Evolutionary conservation across 2,113 vertebrate species (phyloP).

Genomic region (Benitochromis conjunctus): DNA sequence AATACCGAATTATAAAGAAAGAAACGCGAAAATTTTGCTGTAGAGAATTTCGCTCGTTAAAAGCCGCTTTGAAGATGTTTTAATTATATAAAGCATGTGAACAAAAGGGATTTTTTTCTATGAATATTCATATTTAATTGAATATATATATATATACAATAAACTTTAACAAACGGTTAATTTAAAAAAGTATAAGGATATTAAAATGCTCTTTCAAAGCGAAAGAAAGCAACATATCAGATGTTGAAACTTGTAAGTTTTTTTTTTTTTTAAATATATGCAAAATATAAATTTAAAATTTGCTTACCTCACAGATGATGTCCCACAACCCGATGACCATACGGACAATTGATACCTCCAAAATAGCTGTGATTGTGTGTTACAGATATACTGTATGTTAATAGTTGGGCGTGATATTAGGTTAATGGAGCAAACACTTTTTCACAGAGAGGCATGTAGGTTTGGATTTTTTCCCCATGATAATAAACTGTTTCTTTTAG

Average conservation of each 20-base stretch:
- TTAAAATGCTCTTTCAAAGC: neutral
- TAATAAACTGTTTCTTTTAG: neutral
- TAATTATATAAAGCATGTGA: neutral
- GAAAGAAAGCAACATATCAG: neutral
- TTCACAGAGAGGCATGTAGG: neutral
- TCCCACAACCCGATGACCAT: neutral
- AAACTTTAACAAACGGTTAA: neutral
- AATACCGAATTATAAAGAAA: neutral
- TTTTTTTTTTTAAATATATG: neutral
- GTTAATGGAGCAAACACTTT: neutral
- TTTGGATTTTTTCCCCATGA: neutral
- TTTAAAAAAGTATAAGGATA: neutral
- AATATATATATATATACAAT: neutral
- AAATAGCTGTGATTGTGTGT: neutral
- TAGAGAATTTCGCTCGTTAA: neutral
- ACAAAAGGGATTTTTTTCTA: neutral
- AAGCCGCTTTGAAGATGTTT: neutral
- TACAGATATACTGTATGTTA: neutral
- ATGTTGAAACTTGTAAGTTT: neutral
- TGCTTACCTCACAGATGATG: neutral
- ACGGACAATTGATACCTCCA: neutral
- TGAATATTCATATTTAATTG: neutral
- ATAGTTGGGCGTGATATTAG: neutral
- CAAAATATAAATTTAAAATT: neutral
- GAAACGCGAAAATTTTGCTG: neutral